A percentile compares a stretch with the other conserved stretches of the same genome.
These are phyloP conservation scores for Chromis chromis DNA, from an alignment of 2,797 vertebrate genomes.

Conservation along the genomic window DNA sequence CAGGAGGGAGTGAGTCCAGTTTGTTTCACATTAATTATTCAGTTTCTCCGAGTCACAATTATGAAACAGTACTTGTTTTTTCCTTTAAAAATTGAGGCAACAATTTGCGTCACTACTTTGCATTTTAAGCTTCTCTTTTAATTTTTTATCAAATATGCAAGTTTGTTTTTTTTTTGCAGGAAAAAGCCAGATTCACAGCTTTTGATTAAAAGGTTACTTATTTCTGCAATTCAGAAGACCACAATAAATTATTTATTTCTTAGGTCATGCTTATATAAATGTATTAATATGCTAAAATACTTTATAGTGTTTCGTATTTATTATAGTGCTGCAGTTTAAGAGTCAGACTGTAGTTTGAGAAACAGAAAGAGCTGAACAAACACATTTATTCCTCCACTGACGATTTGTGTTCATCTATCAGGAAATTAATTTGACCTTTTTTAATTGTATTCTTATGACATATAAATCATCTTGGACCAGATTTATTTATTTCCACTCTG, in stretches of 20 bases:
- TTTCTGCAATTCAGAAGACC: constrained; percentile 14
- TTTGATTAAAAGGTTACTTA: not conserved
- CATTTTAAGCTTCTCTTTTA: not conserved
- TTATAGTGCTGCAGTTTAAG: constrained; percentile 18
- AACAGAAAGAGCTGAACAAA: constrained; percentile 18
- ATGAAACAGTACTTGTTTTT: constrained; percentile 29
- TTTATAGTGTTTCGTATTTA: constrained; percentile 2
- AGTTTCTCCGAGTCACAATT: constrained; percentile 10
- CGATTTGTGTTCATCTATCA: constrained; percentile 23
- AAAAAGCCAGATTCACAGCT: not conserved
- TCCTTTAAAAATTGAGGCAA: constrained; percentile 21
- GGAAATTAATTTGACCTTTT: not conserved
- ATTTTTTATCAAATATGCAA: constrained; percentile 4
- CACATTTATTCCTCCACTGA: constrained; percentile 2
- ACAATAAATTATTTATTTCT: constrained; percentile 33
- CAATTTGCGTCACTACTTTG: constrained; percentile 18
- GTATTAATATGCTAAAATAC: constrained; percentile 28
- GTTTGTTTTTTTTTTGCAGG: not conserved
- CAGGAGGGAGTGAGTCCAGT: constrained; percentile 86
- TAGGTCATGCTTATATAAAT: constrained; percentile 18
- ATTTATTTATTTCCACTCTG: not conserved
- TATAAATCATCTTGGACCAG: not conserved
- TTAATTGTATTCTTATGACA: not conserved
- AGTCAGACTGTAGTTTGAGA: constrained; percentile 10
- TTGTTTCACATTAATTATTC: constrained; percentile 54